Percentiles rank a stretch among this genome's conserved stretches.
Evolutionary conservation across 2,113 vertebrate genomes (phyloP).

Genomic region (Xenopus tropicalis): UCB_Xtro_10.0 CM004446.2:103493001-103493500

Average conservation of each 20-base stretch:
- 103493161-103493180: conserved; percentile 98
- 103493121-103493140: conserved; percentile 87
- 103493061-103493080: no score
- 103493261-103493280: not conserved
- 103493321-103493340: conserved; percentile 95
- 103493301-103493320: conserved; percentile 92
- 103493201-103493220: conserved; percentile 1
- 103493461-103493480: not conserved
- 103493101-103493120: conserved; percentile 81
- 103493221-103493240: not conserved
- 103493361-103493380: conserved; percentile 86
- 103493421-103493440: conserved; percentile 75
- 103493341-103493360: conserved; percentile 93
- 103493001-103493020: no score
- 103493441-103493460: not conserved
- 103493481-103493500: not conserved
- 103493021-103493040: no score
- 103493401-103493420: conserved; percentile 93
- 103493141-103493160: conserved; percentile 91
- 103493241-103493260: not conserved
- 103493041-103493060: no score
- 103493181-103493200: conserved; percentile 58
- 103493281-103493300: conserved; percentile 95
- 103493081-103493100: no score
- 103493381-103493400: conserved; percentile 91